Percentiles rank a stretch among this genome's conserved stretches.
phyloP scores from a whole-genome alignment of 2,888 invertebrate species.

The Endomychus coccineus region DNA sequence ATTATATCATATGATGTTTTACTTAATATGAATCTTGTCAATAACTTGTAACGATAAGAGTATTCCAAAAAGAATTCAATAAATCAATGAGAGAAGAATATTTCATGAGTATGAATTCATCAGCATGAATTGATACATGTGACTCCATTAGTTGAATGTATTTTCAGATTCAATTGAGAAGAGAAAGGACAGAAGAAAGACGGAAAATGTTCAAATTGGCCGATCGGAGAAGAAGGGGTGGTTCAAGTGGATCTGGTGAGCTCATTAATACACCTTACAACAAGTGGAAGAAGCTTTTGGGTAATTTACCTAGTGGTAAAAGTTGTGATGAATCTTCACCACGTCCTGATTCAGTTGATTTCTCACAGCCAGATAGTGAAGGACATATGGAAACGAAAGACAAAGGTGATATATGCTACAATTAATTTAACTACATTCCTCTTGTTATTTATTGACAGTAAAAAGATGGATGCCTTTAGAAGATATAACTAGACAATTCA shows the following conservation, averaged over 20 bases:
- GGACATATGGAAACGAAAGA: conserved; percentile 26
- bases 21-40: too few relatives aligned
- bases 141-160: neutral
- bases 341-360: conserved; percentile 30
- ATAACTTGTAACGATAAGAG: too few relatives aligned
- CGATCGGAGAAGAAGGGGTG: conserved; percentile 54
- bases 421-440: too few relatives aligned
- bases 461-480: too few relatives aligned
- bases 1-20: too few relatives aligned
- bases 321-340: conserved; percentile 47
- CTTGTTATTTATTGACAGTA: too few relatives aligned
- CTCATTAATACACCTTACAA: conserved; percentile 55
- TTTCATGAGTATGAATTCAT: too few relatives aligned
- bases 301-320: conserved; percentile 51
- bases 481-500: too few relatives aligned
- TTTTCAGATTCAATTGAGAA: conserved; percentile 66
- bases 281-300: conserved; percentile 64
- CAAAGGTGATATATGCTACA: too few relatives aligned
- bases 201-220: conserved; percentile 88
- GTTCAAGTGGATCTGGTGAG: conserved; percentile 52
- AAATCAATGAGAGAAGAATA: too few relatives aligned
- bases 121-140: too few relatives aligned
- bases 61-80: too few relatives aligned
- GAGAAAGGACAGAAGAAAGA: conserved; percentile 88
- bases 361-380: conserved; percentile 20